A percentile compares a stretch with the other conserved stretches of the same genome.
Conservation (phyloP, 2,113 vertebrate genomes). For the Petaurus breviceps region DNA sequence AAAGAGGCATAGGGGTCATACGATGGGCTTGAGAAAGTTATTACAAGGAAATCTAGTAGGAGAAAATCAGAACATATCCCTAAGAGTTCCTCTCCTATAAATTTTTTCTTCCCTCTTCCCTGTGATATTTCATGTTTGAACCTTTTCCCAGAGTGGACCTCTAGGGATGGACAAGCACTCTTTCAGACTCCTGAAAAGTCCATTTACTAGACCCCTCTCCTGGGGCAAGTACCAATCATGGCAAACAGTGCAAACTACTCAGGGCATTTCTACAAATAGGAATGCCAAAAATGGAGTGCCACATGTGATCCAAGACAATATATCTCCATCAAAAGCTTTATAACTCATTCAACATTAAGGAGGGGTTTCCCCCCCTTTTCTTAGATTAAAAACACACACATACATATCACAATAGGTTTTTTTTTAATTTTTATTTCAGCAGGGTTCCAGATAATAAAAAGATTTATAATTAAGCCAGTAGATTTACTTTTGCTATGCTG, state of each 20-base stretch:
- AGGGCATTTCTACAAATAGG: background rate
- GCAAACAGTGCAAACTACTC: background rate
- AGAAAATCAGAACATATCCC: background rate
- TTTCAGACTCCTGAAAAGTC: background rate
- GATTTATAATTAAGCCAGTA: conserved; percentile 89
- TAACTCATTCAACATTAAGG: conserved; percentile 56
- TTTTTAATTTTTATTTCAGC: conserved; percentile 79
- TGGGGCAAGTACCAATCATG: background rate
- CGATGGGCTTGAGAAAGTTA: background rate
- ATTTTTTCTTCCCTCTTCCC: background rate
- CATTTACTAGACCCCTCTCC: background rate
- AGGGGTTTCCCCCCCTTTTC: conserved; percentile 52
- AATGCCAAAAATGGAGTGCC: background rate
- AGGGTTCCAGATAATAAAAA: conserved; percentile 86
- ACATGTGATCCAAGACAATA: background rate
- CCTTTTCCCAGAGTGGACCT: background rate
- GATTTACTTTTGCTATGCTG: conserved; percentile 86
- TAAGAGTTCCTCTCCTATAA: background rate
- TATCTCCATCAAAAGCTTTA: conserved; percentile 52
- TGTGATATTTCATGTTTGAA: background rate
- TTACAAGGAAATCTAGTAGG: background rate
- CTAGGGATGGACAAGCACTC: background rate
- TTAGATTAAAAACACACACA: conserved; percentile 76
- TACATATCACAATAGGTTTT: conserved; percentile 58
- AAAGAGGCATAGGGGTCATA: background rate